Base-by-base conservation (phyloP, 2,113 vertebrate genomes). In the Vidua chalybeata region DNA sequence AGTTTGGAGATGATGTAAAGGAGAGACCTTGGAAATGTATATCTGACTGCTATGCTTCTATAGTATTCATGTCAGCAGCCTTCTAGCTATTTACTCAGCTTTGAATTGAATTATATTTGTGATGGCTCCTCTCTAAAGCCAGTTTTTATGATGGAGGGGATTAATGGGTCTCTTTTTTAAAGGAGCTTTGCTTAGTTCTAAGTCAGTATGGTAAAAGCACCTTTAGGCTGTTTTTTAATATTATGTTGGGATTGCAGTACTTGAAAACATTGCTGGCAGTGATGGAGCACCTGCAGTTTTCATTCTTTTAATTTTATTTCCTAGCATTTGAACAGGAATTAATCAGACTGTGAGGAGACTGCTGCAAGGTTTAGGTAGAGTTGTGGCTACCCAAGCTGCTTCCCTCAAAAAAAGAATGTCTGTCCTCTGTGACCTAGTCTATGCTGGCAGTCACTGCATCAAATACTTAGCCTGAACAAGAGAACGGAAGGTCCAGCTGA, bases 271-370 rank as follows among this genome's bases (percentile, higher is more conserved):
- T 76, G 26, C 72, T 62, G 91, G 63, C 89, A 66, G 7, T 89
- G 88, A 89, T 55, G 56, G 71, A 95, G 56, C 37, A 79, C 81
- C 52, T 83, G 68, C 35, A n/a, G 74, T 83, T 87, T 94, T 76
- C 79, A 84, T 91, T 78, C 64, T 61, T 92, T 91, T 93, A 75
- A 62, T 92, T 96, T 78, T 90, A 87, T 92, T 93, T 93, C 33
- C 41, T 66, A 84, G 59, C 17, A 71, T 93, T 92, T 82, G 49
- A 89, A 64, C 61, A 61, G 64, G 72, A 93, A 82, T 89, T 93
- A 93, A 86, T 84, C 51, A 39, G 92, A n/a, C 76, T 74, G 35
- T 55, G 72, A 86, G 58, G 75, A 77, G 59, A 71, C 41, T 67
- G 17, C 79, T 80, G 24, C 24, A 56, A 74, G 75, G 55, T 74